Evolutionary conservation across 2,113 vertebrate genomes (phyloP).

Genomic region (Kryptolebias marmoratus): DNA sequence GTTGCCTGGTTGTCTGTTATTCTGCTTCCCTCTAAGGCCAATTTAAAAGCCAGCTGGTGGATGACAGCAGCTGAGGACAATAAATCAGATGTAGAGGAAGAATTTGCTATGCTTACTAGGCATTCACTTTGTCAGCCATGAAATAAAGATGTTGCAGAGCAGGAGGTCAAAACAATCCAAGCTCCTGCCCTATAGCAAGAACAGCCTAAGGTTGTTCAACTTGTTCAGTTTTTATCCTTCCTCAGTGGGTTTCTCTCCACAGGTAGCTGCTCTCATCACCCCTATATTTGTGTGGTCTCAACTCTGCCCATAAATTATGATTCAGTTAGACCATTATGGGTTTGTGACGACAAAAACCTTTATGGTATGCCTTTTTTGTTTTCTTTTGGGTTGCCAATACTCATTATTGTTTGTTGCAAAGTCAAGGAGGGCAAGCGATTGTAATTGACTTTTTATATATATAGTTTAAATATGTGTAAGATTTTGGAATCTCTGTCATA

Average conservation of each 20-base stretch:
- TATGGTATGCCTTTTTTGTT: too few species aligned
- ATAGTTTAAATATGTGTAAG: too few species aligned
- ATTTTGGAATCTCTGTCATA: too few species aligned
- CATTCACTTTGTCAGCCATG: constrained; percentile 92
- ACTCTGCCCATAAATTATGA: constrained; percentile 10
- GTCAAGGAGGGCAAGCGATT: too few species aligned
- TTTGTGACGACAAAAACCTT: constrained; percentile 15
- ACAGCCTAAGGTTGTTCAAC: constrained; percentile 25
- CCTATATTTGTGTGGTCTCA: constrained; percentile 67
- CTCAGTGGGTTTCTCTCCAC: constrained; percentile 54
- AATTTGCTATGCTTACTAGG: constrained; percentile 86
- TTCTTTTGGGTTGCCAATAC: too few species aligned
- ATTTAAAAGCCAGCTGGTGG: constrained; percentile 90
- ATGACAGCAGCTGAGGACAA: constrained; percentile 88
- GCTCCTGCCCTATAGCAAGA: constrained; percentile 23
- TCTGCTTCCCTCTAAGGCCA: constrained; percentile 73
- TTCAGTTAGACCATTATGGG: constrained; percentile 21
- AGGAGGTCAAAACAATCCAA: constrained; percentile 82
- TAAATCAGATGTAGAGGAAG: constrained; percentile 87
- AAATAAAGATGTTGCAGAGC: constrained; percentile 94
- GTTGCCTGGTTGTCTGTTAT: constrained; percentile 16
- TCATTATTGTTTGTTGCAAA: too few species aligned
- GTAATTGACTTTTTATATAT: too few species aligned
- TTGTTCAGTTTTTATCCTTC: constrained; percentile 35
- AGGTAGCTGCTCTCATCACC: constrained; percentile 62